These are phyloP conservation scores for Todus mexicanus DNA, from an alignment of 2,797 vertebrate genomes.

Conservation along the genomic window DNA sequence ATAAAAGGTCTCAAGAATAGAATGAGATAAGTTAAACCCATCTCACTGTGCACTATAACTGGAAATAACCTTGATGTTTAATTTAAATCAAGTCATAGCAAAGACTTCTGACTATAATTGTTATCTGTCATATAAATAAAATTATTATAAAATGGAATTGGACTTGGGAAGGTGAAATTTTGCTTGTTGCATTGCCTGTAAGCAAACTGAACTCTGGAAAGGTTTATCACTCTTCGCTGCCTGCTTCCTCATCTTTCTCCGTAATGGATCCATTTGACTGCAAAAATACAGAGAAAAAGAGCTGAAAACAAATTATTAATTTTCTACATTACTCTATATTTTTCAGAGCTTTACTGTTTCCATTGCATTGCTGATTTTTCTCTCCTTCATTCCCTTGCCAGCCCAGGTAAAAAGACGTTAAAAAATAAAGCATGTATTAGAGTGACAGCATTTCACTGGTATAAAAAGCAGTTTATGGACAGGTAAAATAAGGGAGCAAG, in stretches of 20 bases:
- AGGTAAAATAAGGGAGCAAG: neutral
- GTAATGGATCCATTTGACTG: neutral
- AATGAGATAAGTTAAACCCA: conserved; percentile 54
- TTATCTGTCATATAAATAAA: conserved; percentile 49
- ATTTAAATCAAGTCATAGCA: conserved; percentile 61
- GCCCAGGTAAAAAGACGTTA: neutral
- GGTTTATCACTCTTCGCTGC: neutral
- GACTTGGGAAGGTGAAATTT: neutral
- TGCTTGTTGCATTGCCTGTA: neutral
- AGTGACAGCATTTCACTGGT: neutral
- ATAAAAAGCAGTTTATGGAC: neutral
- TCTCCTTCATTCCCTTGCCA: neutral
- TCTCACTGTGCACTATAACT: conserved; percentile 44
- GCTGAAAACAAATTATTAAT: neutral
- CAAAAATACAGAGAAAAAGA: neutral
- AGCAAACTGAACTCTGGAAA: neutral
- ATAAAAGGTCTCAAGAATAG: conserved; percentile 64
- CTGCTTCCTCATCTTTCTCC: neutral
- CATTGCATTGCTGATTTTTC: neutral
- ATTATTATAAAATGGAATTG: conserved; percentile 38
- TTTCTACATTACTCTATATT: neutral
- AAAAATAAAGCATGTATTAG: neutral
- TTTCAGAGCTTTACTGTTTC: neutral
- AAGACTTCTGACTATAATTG: conserved; percentile 42
- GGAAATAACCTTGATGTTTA: conserved; percentile 60